Base-by-base conservation (phyloP, 2,888 invertebrate genomes). In the Zygaena filipendulae region DNA sequence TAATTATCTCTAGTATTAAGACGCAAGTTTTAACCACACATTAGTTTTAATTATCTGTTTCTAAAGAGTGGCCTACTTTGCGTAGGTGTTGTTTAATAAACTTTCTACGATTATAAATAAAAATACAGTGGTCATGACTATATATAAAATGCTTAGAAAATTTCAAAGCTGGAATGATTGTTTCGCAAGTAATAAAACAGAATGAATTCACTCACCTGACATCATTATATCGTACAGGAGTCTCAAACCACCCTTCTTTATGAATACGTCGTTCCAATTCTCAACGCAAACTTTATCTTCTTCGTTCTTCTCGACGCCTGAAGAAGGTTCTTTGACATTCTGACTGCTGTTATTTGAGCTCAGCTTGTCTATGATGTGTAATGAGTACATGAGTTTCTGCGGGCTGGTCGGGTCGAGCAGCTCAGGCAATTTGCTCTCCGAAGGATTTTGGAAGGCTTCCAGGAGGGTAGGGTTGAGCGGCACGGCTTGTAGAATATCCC, bases 381-480 rank as follows among this genome's bases (percentile, higher is more conserved):
- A 68, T 0, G 94, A 94, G 59, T 97, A 97, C 93, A 96, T 95
- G 28, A 97, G 84, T 58, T 95, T 95, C 66, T 96, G 96, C 1
- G 95, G 91, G 59, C 92, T 93, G 13, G 87, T 87, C 0, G 95
- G 92, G 70, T 95, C 92, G 7, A 97, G 81, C 1, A 96, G 68
- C 43, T 90, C 89, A 11, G 87, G 83, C 24, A 94, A 66, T 26
- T 86, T 84, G 49, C 82, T 83, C 46, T 87, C 86, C 5, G 69
- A 80, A 2, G 92, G 81, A 46, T 88, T 88, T 57, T 91, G 90
- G 56, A 96, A 95, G 3, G 91, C 91, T 52, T 91, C 87, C 21
- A 95, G 68, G 21, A 95, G 82, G 3, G 88, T 88, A 0, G 95
- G 93, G 71, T 91, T 95, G 1, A 96, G 92, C 1, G 97, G 96